A percentile compares a stretch with the other conserved stretches of the same genome.
These are phyloP conservation scores for Andrena hattorfiana DNA, from an alignment of 2,888 invertebrate species.

Conservation along the genomic window DNA sequence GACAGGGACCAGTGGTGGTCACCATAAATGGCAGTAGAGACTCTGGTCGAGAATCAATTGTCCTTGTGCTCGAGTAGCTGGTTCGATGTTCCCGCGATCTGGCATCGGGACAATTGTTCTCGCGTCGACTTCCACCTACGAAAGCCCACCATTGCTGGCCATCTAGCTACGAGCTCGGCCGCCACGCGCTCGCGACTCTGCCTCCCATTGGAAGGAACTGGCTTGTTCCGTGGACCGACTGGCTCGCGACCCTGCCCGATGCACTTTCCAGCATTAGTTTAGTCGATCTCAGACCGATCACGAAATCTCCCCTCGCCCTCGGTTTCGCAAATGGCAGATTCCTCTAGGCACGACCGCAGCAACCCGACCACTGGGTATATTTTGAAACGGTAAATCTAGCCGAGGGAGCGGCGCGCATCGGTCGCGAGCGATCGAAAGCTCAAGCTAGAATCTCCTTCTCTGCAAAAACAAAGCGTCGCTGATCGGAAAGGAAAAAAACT, in stretches of 20 bases:
- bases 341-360: slow-evolving; percentile 25
- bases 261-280: neutral
- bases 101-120: slow-evolving; percentile 61
- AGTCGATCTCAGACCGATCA: neutral
- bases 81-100: neutral
- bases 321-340: slow-evolving; percentile 33
- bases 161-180: too few relatives aligned
- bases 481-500: neutral
- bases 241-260: neutral
- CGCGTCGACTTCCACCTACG: slow-evolving; percentile 59
- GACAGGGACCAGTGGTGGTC: slow-evolving; percentile 51
- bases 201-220: neutral
- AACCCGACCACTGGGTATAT: slow-evolving; percentile 17
- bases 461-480: neutral
- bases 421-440: neutral
- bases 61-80: slow-evolving; percentile 29
- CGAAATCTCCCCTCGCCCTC: slow-evolving; percentile 16
- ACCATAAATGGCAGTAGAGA: slow-evolving; percentile 69
- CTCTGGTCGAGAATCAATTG: slow-evolving; percentile 59
- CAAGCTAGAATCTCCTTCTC: neutral
- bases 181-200: too few relatives aligned
- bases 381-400: slow-evolving; percentile 35
- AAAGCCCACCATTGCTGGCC: neutral
- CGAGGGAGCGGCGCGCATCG: neutral
- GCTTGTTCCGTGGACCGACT: neutral